Evolutionary conservation across 2,797 vertebrate genomes (phyloP), one percentile per base, ranked within the genome.

Genomic region (Sphaeramia orbicularis): DNA sequence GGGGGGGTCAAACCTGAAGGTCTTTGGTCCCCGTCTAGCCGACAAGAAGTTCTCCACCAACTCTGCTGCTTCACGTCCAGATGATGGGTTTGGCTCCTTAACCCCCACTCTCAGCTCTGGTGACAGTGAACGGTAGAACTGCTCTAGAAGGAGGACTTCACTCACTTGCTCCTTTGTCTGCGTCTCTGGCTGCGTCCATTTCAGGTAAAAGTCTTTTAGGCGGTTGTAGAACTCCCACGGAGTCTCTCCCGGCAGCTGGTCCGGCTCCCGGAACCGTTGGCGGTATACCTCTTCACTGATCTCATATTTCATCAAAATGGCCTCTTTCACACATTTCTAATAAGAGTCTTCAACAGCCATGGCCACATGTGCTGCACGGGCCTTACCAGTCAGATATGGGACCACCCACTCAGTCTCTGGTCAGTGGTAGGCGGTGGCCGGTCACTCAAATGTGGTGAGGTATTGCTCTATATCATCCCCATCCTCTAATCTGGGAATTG

Each of bases 161-260:
- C 41, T 14, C 41, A 15, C 15, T 18, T 43, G 41, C 41, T 43
- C 41, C 13, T 43, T 43, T 15, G 42, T 42, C n/a, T 42, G n/a
- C n/a, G n/a, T 42, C n/a, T 42, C n/a, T 1, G 4, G 6, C 41
- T 42, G 41, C 41, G 42, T 42, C n/a, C 3, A 43, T 16, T 43
- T 43, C 8, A 43, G 15, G 8, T 43, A 18, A n/a, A 43, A 15
- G 41, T 18, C 41, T 43, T 43, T 43, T 6, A 43, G 41, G n/a
- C 15, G 41, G 15, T 43, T 43, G 41, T 43, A 11, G 40, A 7
- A 19, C 44, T 48, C 62, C 45, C 7, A 14, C 35, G 63, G 18
- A 12, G 16, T 37, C 42, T 35, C 15, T 15, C 13, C 14, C 30
- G 10, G 18, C 4, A 10, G 43, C 10, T 13, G 24, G 10, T 12